Evolutionary conservation across 2,797 vertebrate species (phyloP).

Genomic region (Tokudaia muenninki): DNA sequence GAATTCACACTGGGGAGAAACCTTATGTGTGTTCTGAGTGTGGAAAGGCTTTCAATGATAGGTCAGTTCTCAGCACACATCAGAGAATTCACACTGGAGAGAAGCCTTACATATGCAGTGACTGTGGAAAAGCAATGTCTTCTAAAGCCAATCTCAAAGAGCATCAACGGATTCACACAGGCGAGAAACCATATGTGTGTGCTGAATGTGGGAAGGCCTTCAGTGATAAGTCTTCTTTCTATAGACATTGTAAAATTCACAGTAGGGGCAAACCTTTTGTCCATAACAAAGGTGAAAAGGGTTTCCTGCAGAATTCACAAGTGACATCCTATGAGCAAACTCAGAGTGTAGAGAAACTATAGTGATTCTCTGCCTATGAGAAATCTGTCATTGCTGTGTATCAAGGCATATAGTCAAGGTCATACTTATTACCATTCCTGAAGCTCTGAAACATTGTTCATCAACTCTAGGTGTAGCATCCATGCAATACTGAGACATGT

Average conservation of each 20-base stretch:
- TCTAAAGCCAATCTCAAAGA: constrained; percentile 71
- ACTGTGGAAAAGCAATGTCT: constrained; percentile 73
- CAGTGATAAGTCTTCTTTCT: background rate
- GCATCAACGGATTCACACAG: constrained; percentile 74
- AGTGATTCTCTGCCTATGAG: background rate
- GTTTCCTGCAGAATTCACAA: background rate
- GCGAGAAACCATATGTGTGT: constrained; percentile 53
- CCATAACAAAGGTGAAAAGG: background rate
- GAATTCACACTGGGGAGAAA: constrained; percentile 26
- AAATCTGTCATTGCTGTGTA: background rate
- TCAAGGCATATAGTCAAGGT: background rate
- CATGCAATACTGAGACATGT: background rate
- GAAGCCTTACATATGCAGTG: constrained; percentile 50
- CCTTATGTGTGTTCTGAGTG: constrained; percentile 15
- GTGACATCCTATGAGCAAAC: background rate
- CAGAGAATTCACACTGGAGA: constrained; percentile 31
- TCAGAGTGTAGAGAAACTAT: background rate
- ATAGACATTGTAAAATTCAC: background rate
- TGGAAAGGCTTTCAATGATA: constrained; percentile 20
- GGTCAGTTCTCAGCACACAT: background rate
- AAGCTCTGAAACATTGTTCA: background rate
- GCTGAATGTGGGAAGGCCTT: background rate
- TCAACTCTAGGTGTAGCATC: background rate
- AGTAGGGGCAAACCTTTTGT: background rate
- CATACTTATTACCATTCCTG: background rate